These are phyloP conservation scores for Bombus balteatus DNA, from an alignment of 1,140 invertebrate genomes.

Conservation along the genomic window DNA sequence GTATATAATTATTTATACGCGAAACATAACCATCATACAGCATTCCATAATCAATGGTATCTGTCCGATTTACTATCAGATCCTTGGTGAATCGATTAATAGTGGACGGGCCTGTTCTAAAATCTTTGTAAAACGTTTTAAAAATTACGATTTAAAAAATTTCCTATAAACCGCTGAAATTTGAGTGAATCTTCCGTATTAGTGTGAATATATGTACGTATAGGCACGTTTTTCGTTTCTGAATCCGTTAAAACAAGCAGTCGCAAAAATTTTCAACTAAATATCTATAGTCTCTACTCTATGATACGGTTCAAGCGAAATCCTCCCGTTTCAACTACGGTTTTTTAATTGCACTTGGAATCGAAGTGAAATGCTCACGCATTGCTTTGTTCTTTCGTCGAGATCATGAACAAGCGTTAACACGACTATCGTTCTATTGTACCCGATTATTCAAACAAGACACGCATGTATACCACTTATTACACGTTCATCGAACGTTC, in stretches of 20 bases:
- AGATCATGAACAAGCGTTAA: neutral
- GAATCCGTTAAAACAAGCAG: conserved; percentile 5
- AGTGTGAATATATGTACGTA: neutral
- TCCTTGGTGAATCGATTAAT: neutral
- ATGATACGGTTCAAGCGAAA: conserved; percentile 38
- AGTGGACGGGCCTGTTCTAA: conserved; percentile 29
- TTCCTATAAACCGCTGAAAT: neutral
- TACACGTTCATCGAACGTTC: neutral
- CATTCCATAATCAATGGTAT: neutral
- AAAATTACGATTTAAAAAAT: neutral
- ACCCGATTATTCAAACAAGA: neutral
- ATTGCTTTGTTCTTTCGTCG: neutral
- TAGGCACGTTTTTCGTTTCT: conserved; percentile 27
- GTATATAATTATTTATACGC: neutral
- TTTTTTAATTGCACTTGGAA: conserved; percentile 54
- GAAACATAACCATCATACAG: neutral
- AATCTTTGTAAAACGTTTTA: neutral
- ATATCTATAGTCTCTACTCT: conserved; percentile 26
- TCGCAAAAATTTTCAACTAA: conserved; percentile 7
- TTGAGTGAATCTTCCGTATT: neutral
- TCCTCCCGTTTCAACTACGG: neutral
- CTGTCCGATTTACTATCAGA: neutral
- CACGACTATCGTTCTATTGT: neutral
- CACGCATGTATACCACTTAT: neutral
- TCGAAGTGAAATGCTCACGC: conserved; percentile 25